These are phyloP conservation scores for Rhynchopsitta pachyrhyncha DNA, from an alignment of 2,113 vertebrate genomes.

Conservation along the genomic window DNA sequence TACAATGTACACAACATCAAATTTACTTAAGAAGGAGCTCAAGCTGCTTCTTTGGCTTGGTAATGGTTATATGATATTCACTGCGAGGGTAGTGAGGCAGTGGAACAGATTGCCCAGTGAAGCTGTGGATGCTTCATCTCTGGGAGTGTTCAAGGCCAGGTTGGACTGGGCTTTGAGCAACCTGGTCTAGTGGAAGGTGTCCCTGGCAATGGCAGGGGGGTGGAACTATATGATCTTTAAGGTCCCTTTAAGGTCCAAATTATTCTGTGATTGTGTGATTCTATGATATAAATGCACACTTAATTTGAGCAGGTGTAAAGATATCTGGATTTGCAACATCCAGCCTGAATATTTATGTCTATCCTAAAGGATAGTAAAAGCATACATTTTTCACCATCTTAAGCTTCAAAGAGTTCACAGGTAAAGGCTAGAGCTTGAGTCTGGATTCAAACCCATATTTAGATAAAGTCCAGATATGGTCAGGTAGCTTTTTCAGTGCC, in stretches of 20 bases:
- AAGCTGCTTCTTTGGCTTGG: background rate
- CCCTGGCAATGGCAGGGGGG: accelerated
- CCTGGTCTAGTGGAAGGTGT: background rate
- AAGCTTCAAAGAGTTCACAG: background rate
- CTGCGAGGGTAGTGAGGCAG: accelerated
- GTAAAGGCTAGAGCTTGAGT: background rate
- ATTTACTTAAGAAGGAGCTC: background rate
- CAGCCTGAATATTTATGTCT: background rate
- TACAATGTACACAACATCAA: accelerated
- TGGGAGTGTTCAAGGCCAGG: background rate
- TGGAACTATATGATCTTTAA: background rate
- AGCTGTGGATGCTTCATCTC: background rate
- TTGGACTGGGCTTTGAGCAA: background rate
- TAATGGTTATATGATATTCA: background rate
- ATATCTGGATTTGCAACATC: background rate
- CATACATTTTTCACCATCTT: background rate
- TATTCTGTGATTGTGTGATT: background rate
- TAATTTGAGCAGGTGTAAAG: background rate
- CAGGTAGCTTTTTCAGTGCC: background rate
- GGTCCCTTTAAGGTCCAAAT: background rate
- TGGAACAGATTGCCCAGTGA: background rate
- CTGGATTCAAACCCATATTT: background rate
- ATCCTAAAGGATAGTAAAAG: background rate
- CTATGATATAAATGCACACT: background rate
- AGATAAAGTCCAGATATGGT: background rate